Percentiles rank a stretch among this genome's conserved stretches.
These are phyloP conservation scores for Strongylocentrotus purpuratus DNA, from an alignment of 35 echinoderm and acorn worm genomes.

Conservation along the genomic window DNA sequence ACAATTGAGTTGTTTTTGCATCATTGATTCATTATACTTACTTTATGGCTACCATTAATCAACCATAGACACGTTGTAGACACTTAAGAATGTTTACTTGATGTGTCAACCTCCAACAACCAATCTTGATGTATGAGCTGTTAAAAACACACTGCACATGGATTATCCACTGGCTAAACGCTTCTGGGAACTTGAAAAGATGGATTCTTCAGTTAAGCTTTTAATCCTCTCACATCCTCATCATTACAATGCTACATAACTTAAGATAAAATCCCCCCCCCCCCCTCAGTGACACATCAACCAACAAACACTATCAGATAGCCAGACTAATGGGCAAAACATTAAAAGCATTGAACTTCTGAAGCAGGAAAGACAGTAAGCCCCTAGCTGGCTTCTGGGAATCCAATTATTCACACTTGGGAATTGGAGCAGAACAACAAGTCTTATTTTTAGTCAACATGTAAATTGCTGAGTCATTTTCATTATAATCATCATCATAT, in stretches of 20 bases:
- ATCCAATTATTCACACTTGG: neutral
- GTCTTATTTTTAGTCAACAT: neutral
- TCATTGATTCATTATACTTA: too few species aligned
- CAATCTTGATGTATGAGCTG: too few species aligned
- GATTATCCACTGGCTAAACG: too few species aligned
- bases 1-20: too few species aligned
- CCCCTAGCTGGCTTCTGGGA: neutral
- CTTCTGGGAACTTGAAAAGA: too few species aligned
- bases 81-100: too few species aligned
- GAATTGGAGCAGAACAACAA: neutral
- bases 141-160: too few species aligned
- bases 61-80: too few species aligned
- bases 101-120: too few species aligned
- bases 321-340: neutral
- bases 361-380: neutral
- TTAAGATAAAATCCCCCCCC: neutral
- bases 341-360: neutral
- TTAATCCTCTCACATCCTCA: neutral
- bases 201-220: neutral
- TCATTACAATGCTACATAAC: neutral
- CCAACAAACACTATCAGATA: conserved; percentile 8
- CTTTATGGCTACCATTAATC: too few species aligned
- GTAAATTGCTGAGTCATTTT: neutral
- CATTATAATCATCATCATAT: neutral
- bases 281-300: neutral